phyloP scores from a whole-genome alignment of 2,797 vertebrate genomes.

The Xenopus petersii region DNA sequence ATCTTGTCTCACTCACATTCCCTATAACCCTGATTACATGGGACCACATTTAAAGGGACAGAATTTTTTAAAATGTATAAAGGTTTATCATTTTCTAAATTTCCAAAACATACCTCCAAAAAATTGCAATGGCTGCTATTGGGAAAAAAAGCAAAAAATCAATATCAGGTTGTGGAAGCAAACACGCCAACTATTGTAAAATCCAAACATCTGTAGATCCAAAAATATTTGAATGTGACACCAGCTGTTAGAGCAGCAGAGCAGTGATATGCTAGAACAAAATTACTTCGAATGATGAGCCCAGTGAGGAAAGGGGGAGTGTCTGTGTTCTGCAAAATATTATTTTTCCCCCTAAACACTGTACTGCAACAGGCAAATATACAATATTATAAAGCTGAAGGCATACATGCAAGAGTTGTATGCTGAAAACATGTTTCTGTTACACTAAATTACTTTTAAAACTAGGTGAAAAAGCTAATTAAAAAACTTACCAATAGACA shows the following conservation, averaged over 20 bases:
- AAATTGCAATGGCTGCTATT: too few species aligned
- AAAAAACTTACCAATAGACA: too few species aligned
- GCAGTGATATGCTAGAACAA: slow-evolving; percentile 53
- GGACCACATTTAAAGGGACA: too few species aligned
- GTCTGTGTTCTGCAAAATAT: slow-evolving; percentile 49
- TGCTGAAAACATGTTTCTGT: too few species aligned
- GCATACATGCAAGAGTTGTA: background rate
- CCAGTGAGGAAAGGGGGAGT: slow-evolving; percentile 50
- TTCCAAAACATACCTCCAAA: too few species aligned
- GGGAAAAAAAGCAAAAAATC: background rate
- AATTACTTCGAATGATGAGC: slow-evolving; percentile 26
- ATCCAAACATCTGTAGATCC: slow-evolving; percentile 40
- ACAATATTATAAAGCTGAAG: background rate
- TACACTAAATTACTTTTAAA: too few species aligned
- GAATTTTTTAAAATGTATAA: too few species aligned
- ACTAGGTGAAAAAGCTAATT: too few species aligned
- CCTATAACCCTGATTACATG: too few species aligned
- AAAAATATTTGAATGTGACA: slow-evolving; percentile 51
- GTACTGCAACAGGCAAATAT: background rate
- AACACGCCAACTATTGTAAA: slow-evolving; percentile 27
- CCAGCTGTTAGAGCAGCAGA: slow-evolving; percentile 47
- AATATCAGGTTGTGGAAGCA: background rate
- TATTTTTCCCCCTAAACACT: background rate
- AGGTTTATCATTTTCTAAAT: too few species aligned
- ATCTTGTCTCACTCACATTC: too few species aligned